Evolutionary conservation across 2,797 vertebrate species (phyloP), one percentile per base, ranked within the genome.

Genomic region (Microcaecilia unicolor): DNA sequence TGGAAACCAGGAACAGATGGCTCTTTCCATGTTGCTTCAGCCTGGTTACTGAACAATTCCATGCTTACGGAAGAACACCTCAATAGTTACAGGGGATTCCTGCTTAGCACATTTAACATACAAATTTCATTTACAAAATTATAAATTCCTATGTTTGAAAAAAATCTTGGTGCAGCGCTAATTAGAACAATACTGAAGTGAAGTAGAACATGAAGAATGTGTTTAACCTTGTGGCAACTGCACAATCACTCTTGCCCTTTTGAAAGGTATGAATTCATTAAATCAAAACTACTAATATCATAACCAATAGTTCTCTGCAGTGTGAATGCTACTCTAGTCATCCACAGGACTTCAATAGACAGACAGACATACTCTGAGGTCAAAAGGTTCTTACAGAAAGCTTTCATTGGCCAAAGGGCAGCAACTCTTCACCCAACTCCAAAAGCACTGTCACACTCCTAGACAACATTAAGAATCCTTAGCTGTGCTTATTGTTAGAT

Each of bases 21-120:
- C 41, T 42, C 42, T 73, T 72, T 70, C 64, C 64, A 58, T 39
- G 55, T 78, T 72, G 46, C 52, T 68, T 70, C 48, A 69, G 61
- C 63, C 55, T 73, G 51, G 67, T 76, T 81, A 78, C 72, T 79
- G 75, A 81, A 80, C n/a, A n/a, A n/a, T n/a, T n/a, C n/a, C n/a
- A n/a, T n/a, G n/a, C n/a, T n/a, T n/a, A n/a, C n/a, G n/a, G n/a
- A n/a, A n/a, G n/a, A n/a, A n/a, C 78, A 80, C 80, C 74, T 80
- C 66, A 67, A 69, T 52, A 51, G 64, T 72, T 83, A 68, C 10
- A 1, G 62, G 55, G 69, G 64, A 71, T 62, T 76, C 63, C 64
- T 71, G 62, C 66, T 72, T 74, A 74, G 67, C 61, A 60, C 70
- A 71, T 74, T 71, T 60, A 32, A 64, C 61, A 67, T 70, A 62